Evolutionary conservation across 2,888 invertebrate genomes (phyloP).

Genomic region (Ligdia adustata): DNA sequence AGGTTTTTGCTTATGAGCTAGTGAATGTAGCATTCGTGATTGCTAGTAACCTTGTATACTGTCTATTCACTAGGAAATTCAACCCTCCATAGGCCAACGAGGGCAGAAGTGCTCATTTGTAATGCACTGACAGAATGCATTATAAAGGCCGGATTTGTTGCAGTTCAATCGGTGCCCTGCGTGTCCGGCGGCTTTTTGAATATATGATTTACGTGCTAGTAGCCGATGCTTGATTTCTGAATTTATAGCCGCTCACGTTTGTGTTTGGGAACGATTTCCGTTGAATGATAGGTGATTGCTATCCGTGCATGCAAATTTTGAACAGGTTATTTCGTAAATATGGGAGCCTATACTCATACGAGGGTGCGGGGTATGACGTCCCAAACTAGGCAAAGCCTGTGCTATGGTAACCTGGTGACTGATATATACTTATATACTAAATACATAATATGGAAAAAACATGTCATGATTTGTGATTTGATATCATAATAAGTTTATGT

Average conservation of each 20-base stretch:
- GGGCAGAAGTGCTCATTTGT: constrained; percentile 51
- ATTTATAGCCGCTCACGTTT: constrained; percentile 12
- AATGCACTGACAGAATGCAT: constrained; percentile 71
- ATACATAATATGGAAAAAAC: too few relatives aligned
- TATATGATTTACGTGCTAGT: constrained; percentile 18
- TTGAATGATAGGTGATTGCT: constrained; percentile 9
- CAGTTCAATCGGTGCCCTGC: constrained; percentile 17
- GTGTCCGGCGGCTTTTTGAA: constrained; percentile 15
- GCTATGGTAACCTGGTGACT: too few relatives aligned
- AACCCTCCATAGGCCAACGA: background rate
- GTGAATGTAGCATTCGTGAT: too few relatives aligned
- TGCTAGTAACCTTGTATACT: background rate
- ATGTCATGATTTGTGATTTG: too few relatives aligned
- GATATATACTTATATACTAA: too few relatives aligned
- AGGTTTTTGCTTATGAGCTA: too few relatives aligned
- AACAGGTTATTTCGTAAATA: too few relatives aligned
- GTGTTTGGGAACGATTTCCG: constrained; percentile 4
- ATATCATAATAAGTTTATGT: too few relatives aligned
- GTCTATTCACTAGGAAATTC: constrained; percentile 11
- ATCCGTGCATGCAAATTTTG: too few relatives aligned
- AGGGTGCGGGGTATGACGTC: too few relatives aligned
- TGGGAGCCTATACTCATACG: too few relatives aligned
- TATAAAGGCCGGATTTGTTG: constrained; percentile 39
- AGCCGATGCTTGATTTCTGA: constrained; percentile 1
- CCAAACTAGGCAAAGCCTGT: too few relatives aligned